A percentile compares a stretch with the other conserved stretches of the same genome.
These are phyloP conservation scores for Spilosoma lubricipeda DNA, from an alignment of 2,888 invertebrate species.

Conservation along the genomic window DNA sequence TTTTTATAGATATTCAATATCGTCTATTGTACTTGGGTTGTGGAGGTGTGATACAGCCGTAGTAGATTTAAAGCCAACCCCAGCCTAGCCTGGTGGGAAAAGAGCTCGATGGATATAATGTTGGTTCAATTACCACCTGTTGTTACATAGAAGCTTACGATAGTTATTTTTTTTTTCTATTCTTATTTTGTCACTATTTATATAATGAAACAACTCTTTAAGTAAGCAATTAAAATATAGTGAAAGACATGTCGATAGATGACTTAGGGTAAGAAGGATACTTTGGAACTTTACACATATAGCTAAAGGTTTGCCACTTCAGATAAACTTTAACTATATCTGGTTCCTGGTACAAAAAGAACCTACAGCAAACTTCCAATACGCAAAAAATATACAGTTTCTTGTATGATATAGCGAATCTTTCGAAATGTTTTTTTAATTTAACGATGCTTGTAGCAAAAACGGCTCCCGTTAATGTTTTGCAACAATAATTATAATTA, in stretches of 20 bases:
- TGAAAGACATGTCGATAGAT: background rate
- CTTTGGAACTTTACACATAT: no score
- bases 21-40: no score
- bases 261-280: background rate
- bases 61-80: no score
- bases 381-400: background rate
- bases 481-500: conserved; percentile 59
- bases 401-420: conserved; percentile 12
- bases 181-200: no score
- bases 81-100: no score
- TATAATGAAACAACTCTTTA: background rate
- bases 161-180: no score
- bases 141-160: background rate
- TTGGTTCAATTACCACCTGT: background rate
- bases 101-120: no score
- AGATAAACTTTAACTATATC: background rate
- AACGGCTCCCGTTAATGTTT: conserved; percentile 69
- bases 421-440: conserved; percentile 27
- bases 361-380: background rate
- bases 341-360: background rate
- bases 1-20: no score
- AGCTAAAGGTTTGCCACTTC: background rate
- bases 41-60: no score
- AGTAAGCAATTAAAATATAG: background rate
- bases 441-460: conserved; percentile 41